Percentiles rank a stretch among this genome's conserved stretches.
Evolutionary conservation across 2,113 vertebrate species (phyloP).

Genomic region (Campylomormyrus numenius): DNA sequence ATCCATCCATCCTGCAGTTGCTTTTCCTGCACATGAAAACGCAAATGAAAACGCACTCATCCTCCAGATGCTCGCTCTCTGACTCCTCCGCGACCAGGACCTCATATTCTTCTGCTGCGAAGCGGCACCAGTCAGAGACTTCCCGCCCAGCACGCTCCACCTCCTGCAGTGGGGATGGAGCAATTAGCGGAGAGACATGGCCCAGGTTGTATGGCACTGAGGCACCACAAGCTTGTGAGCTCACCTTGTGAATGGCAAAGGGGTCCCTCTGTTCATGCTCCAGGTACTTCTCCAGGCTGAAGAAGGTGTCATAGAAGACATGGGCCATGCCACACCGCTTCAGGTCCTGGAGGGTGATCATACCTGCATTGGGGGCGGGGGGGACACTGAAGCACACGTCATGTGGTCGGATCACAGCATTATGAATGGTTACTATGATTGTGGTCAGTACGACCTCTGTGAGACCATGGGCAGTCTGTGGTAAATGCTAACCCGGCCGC

Average conservation of each 20-base stretch:
- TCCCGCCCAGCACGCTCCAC: conserved; percentile 81
- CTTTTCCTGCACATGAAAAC: not conserved
- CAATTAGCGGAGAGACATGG: not conserved
- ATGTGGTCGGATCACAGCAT: not conserved
- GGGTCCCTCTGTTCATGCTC: conserved; percentile 98
- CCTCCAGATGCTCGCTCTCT: conserved; percentile 82
- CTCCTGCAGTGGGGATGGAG: conserved; percentile 62
- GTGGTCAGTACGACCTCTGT: not conserved
- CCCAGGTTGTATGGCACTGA: not conserved
- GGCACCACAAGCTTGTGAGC: not conserved
- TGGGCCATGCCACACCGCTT: conserved; percentile 93
- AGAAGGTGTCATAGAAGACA: conserved; percentile 96
- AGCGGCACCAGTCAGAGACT: conserved; percentile 95
- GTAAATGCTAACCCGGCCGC: conserved; percentile 62
- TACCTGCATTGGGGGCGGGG: conserved; percentile 60
- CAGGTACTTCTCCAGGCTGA: conserved; percentile 96
- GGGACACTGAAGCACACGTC: not conserved
- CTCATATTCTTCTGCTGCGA: conserved; percentile 92
- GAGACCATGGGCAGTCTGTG: not conserved
- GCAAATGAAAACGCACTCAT: conserved; percentile 62
- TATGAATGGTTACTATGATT: not conserved
- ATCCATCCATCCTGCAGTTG: not conserved
- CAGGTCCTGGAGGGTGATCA: conserved; percentile 83
- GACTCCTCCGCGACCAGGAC: conserved; percentile 93
- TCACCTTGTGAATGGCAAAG: conserved; percentile 96